phyloP scores from a whole-genome alignment of 2,797 vertebrate genomes.

The Melanotaenia nigrans region DNA sequence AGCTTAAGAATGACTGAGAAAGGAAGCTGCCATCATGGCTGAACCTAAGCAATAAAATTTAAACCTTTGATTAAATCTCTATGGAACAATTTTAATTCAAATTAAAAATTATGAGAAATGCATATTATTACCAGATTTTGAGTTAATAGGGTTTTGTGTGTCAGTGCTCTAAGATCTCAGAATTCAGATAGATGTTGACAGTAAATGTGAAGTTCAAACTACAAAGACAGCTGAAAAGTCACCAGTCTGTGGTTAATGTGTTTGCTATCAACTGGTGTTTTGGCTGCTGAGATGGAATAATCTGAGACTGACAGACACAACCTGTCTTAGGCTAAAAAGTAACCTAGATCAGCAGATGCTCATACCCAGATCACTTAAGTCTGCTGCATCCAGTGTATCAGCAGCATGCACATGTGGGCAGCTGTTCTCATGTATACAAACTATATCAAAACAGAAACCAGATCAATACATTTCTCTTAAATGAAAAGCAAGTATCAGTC shows the following conservation, averaged over 20 bases:
- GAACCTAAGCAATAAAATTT: no score
- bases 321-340: constrained; percentile 18
- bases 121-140: not conserved
- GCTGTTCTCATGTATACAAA: constrained; percentile 18
- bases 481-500: not conserved
- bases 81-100: no score
- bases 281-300: constrained; percentile 23
- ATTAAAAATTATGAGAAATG: not conserved
- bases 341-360: constrained; percentile 37
- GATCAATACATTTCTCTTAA: not conserved
- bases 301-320: constrained; percentile 30
- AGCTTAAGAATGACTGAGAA: not conserved
- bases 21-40: not conserved
- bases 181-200: not conserved
- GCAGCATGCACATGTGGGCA: constrained; percentile 27
- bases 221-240: not conserved
- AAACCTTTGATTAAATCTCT: no score
- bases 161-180: not conserved
- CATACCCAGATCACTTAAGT: not conserved
- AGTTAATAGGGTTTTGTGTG: not conserved
- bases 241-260: not conserved
- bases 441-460: not conserved
- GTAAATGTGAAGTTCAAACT: not conserved
- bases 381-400: constrained; percentile 10
- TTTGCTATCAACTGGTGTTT: constrained; percentile 5